Conservation (phyloP, 2,113 vertebrate genomes). For the Australoheros scitulus region DNA sequence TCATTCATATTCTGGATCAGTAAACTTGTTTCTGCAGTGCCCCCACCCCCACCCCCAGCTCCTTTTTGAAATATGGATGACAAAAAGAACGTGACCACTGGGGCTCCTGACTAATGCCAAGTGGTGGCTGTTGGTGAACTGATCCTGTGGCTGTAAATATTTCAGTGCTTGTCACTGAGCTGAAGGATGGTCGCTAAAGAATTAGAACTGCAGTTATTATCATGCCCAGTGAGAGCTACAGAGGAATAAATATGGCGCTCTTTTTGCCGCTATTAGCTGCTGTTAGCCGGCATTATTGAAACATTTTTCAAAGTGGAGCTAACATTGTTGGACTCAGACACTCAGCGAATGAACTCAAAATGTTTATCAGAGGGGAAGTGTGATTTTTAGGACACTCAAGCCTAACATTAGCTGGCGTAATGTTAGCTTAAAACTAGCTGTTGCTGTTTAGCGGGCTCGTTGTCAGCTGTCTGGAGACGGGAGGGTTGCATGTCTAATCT, state of each 20-base stretch:
- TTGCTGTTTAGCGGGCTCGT: neutral
- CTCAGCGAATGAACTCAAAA: neutral
- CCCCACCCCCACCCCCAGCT: neutral
- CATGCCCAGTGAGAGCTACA: neutral
- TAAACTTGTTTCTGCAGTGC: constrained; percentile 15
- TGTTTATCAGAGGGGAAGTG: neutral
- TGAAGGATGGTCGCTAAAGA: constrained; percentile 30
- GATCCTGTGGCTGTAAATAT: constrained; percentile 70
- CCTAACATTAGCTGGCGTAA: neutral
- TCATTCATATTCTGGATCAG: constrained; percentile 60
- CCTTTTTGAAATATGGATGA: constrained; percentile 67
- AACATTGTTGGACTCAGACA: too few species aligned
- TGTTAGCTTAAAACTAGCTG: neutral
- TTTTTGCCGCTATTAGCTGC: too few species aligned
- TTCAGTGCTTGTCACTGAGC: constrained; percentile 57
- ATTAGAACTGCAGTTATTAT: constrained; percentile 7
- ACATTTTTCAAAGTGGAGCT: too few species aligned
- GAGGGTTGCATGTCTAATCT: too few species aligned
- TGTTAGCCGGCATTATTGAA: too few species aligned
- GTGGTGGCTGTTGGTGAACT: constrained; percentile 40
- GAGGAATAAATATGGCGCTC: neutral
- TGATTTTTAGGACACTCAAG: neutral
- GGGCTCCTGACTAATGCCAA: constrained; percentile 38
- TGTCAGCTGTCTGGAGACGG: neutral
- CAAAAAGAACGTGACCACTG: constrained; percentile 51